A percentile compares a stretch with the other conserved stretches of the same genome.
Conservation (phyloP, 2,888 invertebrate species). For the Escarpia spicata region DNA sequence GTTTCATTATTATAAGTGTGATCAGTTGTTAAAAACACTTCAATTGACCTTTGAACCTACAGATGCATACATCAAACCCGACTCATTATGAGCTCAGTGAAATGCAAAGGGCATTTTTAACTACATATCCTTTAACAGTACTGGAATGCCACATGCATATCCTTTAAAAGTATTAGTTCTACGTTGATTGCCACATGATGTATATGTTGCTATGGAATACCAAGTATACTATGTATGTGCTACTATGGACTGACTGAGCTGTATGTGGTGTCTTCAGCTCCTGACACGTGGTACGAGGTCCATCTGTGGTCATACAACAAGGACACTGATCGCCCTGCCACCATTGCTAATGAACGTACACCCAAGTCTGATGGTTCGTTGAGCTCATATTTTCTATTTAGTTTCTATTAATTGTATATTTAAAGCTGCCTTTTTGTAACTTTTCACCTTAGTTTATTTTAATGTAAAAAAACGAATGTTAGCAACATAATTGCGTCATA, state of each 20-base stretch:
- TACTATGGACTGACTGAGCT: background rate
- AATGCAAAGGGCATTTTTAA: background rate
- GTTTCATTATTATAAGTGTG: no score
- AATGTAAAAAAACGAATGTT: background rate
- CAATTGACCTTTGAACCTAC: no score
- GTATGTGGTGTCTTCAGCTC: background rate
- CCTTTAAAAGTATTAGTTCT: background rate
- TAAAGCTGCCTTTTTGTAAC: no score
- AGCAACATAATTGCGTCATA: background rate
- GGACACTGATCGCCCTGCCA: background rate
- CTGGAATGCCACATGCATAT: no score
- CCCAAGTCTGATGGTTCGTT: constrained; percentile 4
- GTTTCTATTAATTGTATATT: background rate
- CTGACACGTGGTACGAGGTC: background rate
- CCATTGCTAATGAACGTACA: background rate
- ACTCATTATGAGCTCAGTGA: background rate
- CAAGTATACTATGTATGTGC: background rate
- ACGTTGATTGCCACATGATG: background rate
- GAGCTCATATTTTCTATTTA: background rate
- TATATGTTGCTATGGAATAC: background rate
- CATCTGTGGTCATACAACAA: background rate
- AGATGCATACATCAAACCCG: no score
- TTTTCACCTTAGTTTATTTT: background rate
- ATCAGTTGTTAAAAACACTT: no score
- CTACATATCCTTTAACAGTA: background rate